Percentiles rank a stretch among this genome's conserved stretches.
These are phyloP conservation scores for Halocaridina rubra DNA, from an alignment of 2,888 invertebrate species.

Conservation along the genomic window DNA sequence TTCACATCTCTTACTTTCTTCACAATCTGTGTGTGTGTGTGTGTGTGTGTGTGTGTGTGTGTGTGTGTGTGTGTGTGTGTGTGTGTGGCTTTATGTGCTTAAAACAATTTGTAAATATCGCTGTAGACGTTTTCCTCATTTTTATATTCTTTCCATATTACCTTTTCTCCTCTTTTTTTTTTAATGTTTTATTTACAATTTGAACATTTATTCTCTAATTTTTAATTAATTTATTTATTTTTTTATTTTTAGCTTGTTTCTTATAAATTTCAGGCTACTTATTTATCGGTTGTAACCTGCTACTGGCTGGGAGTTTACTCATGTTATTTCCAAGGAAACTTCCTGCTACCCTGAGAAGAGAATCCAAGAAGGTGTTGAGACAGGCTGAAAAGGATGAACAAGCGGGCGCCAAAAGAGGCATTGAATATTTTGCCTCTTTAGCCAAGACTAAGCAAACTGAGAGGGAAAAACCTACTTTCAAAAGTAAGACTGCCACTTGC, in stretches of 20 bases:
- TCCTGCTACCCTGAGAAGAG: slow-evolving; percentile 32
- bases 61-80: no score
- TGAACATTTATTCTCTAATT: not conserved
- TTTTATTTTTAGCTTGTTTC: no score
- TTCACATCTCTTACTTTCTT: no score
- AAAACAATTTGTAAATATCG: no score
- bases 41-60: no score
- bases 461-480: slow-evolving; percentile 10
- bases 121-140: no score
- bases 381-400: slow-evolving; percentile 25
- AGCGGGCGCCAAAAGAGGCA: not conserved
- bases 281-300: slow-evolving; percentile 12
- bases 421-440: not conserved
- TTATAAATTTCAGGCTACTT: slow-evolving; percentile 25
- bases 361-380: slow-evolving; percentile 4
- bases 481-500: no score
- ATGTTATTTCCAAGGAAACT: slow-evolving; percentile 33
- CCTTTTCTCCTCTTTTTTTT: no score
- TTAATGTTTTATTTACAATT: not conserved
- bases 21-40: no score
- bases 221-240: not conserved
- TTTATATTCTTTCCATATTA: no score
- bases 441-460: slow-evolving; percentile 2
- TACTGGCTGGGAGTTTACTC: not conserved
- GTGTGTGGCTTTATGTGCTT: no score